Evolutionary conservation across 1,140 invertebrate species (phyloP).

Genomic region (Dicyema japonicum): DNA sequence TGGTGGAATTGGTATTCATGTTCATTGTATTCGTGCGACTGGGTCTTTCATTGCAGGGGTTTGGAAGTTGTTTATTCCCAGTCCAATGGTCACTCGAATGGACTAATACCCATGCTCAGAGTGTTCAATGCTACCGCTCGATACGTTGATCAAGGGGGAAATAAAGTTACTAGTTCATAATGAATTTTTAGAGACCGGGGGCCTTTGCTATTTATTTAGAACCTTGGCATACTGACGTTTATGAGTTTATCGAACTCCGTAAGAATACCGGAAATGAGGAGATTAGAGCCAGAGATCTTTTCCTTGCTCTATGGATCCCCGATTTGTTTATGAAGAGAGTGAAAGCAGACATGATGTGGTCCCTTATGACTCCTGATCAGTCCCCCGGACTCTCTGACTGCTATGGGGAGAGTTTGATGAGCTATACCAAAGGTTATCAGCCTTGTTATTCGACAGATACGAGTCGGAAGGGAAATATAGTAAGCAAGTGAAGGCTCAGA

Average conservation of each 20-base stretch:
- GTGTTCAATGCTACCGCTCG: conserved; percentile 78
- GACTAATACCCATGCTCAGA: conserved; percentile 74
- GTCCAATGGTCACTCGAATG: conserved; percentile 73
- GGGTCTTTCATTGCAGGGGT: conserved; percentile 56
- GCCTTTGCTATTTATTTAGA: conserved; percentile 94
- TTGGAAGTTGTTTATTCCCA: conserved; percentile 9
- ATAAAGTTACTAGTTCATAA: conserved; percentile 28
- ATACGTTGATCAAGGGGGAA: conserved; percentile 90
- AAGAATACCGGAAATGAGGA: conserved; percentile 76
- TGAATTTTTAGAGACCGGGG: conserved; percentile 37
- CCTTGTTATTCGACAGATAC: conserved; percentile 26
- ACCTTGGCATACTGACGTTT: conserved; percentile 90
- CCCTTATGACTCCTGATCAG: conserved; percentile 75
- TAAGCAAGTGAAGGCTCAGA: conserved; percentile 43
- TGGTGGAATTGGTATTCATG: conserved; percentile 76
- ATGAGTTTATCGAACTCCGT: conserved; percentile 63
- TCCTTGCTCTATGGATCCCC: conserved; percentile 86
- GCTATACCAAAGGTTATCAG: conserved; percentile 35
- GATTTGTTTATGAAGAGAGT: conserved; percentile 93
- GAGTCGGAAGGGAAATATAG: conserved; percentile 43
- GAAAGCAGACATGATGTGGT: conserved; percentile 50
- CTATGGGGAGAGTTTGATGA: conserved; percentile 69
- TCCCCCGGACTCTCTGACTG: conserved; percentile 54
- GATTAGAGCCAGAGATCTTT: conserved; percentile 60
- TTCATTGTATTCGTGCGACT: conserved; percentile 67